phyloP scores from a whole-genome alignment of 2,888 invertebrate genomes.

The Polydrusus cervinus region DNA sequence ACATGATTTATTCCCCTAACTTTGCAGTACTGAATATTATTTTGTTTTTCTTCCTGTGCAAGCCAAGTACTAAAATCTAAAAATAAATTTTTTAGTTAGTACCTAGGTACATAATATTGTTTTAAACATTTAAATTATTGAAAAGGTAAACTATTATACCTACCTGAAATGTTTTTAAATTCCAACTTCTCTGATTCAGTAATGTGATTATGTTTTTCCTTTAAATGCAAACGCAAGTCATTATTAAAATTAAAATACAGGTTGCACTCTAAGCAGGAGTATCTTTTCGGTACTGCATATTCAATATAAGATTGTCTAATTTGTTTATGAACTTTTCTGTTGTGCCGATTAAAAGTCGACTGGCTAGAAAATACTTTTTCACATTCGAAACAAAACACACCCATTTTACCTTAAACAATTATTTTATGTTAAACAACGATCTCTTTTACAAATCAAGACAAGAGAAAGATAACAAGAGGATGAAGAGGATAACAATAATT shows the following conservation, averaged over 20 bases:
- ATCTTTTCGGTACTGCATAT: neutral
- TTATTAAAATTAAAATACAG: neutral
- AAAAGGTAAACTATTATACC: too few species aligned
- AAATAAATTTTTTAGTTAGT: neutral
- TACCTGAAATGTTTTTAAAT: too few species aligned
- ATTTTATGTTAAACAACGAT: neutral
- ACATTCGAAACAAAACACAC: neutral
- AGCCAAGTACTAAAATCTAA: neutral
- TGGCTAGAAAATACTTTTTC: conserved; percentile 5
- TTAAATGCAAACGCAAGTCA: neutral
- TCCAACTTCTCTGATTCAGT: neutral
- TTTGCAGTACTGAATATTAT: neutral
- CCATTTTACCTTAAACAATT: too few species aligned
- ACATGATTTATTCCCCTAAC: neutral
- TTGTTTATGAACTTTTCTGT: neutral
- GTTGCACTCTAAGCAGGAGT: neutral
- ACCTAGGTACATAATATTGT: too few species aligned
- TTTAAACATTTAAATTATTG: too few species aligned
- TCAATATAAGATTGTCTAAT: neutral
- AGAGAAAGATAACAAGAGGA: too few species aligned
- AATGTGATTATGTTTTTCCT: neutral
- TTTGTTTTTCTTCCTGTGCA: neutral
- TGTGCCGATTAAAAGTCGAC: neutral
- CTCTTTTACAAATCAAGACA: neutral
- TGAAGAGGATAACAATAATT: too few species aligned